Evolutionary conservation across 2,797 vertebrate genomes (phyloP).

Genomic region (Myoxocephalus aenaeus): DNA sequence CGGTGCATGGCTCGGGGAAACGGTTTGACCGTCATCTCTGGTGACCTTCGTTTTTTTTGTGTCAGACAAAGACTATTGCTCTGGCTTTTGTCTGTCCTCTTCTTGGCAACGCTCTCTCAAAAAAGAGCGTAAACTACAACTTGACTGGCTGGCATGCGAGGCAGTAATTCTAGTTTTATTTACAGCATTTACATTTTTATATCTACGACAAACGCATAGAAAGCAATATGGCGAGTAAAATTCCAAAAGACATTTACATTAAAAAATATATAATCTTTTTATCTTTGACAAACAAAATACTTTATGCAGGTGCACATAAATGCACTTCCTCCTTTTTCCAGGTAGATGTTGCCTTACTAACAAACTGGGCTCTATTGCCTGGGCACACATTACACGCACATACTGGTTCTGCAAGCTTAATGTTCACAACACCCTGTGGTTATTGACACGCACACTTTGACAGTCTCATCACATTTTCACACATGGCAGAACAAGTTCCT

Average conservation of each 20-base stretch:
- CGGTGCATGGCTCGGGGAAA: too few species aligned
- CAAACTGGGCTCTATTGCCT: neutral
- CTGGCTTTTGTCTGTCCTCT: neutral
- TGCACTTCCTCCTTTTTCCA: neutral
- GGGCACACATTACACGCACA: neutral
- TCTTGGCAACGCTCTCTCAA: neutral
- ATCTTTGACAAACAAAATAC: too few species aligned
- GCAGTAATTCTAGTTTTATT: too few species aligned
- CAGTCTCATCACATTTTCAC: constrained; percentile 22
- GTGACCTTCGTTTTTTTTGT: neutral
- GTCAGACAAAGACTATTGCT: neutral
- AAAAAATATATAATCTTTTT: too few species aligned
- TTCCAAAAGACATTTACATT: neutral
- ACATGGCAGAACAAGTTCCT: constrained; percentile 27
- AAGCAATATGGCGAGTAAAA: neutral
- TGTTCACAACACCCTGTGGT: constrained; percentile 6
- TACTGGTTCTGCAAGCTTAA: constrained; percentile 13
- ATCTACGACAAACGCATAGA: neutral
- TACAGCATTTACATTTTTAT: neutral
- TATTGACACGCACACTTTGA: constrained; percentile 22
- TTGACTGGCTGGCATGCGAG: too few species aligned
- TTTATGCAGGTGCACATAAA: too few species aligned
- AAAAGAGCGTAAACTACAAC: too few species aligned
- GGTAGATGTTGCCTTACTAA: neutral
- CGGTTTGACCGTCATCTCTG: neutral